These are phyloP conservation scores for Labrus mixtus DNA, from an alignment of 2,113 vertebrate species.

Conservation along the genomic window DNA sequence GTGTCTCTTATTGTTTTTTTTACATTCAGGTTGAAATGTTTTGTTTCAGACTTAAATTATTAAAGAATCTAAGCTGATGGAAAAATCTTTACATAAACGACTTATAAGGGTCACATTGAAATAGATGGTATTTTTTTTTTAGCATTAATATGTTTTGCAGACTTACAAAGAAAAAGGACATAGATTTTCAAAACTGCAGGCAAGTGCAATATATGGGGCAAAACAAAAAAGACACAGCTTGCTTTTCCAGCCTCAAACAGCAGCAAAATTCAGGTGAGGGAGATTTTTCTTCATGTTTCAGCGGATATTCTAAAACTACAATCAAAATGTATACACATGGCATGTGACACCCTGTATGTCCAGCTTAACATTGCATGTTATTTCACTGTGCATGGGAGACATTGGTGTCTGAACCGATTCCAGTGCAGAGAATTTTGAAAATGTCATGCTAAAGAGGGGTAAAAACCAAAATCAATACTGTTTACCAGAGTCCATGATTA, in stretches of 20 bases:
- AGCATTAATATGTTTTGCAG: too few relatives aligned
- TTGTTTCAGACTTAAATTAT: background rate
- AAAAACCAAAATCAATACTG: too few relatives aligned
- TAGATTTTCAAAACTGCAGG: constrained; percentile 20
- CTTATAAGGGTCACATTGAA: background rate
- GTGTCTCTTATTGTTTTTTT: background rate
- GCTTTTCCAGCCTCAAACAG: background rate
- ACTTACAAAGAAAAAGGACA: background rate
- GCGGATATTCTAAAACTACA: constrained; percentile 5
- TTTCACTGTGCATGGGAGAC: background rate
- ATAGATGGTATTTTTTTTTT: background rate
- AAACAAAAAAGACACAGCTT: constrained; percentile 29
- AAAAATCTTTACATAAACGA: background rate
- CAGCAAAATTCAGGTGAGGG: background rate
- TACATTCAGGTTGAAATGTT: background rate
- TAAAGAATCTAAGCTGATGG: background rate
- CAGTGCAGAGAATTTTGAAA: constrained; percentile 6
- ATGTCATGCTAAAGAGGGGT: background rate
- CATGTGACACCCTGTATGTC: constrained; percentile 1
- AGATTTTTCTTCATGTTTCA: background rate
- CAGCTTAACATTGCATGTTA: constrained; percentile 40
- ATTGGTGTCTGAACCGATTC: background rate
- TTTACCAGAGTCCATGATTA: too few relatives aligned
- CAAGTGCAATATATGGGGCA: constrained; percentile 22
- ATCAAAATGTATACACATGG: background rate